Base-by-base conservation (phyloP, 2,888 invertebrate species). In the Lepidochitona cinerea region DNA sequence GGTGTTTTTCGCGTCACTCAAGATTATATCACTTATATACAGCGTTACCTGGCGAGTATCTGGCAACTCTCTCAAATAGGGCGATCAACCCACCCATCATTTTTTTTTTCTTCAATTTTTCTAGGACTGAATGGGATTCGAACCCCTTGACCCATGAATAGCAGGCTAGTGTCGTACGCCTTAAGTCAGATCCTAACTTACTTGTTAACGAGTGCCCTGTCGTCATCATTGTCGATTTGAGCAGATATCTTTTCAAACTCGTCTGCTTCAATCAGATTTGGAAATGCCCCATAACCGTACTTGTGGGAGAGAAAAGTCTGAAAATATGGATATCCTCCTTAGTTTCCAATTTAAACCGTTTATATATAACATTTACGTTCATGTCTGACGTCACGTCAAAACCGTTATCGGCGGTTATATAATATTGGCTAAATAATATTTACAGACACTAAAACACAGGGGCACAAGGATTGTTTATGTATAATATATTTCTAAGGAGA, bases 271-370 rank as follows among this genome's bases (percentile, higher is more conserved):
- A 87, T 86, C 29, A 78, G 75, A 41, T 83, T 74, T 26, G 85
- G 85, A 37, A 87, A 81, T 32, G 85, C 83, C 35, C 83, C 79
- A 75, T 87, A 87, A 0, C 88, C 88, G 70, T 88, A 88, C 71
- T 86, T 88, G 70, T 87, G 87, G 1, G 88, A 87, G 76, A 88
- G 72, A 64, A 87, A 79, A 0, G 85, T 84, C 87, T 88, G 78
- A n/a, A 78, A 77, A 32, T 33, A 26, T 37, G 72, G 67, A 23
- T 32, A 66, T 37, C 26, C 33, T 23, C 18, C 3, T 12, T 18
- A 41, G 9, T 9, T 41, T 18, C 18, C 41, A 26, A 29, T 54
- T 36, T 66, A 9, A 12, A 41, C 41, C 9, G 41, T 12, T 12
- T 2, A n/a, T 18, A 4, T 49, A 49, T 49, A n/a, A 7, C 3